These are phyloP conservation scores for Malurus melanocephalus DNA, from an alignment of 2,113 vertebrate genomes.

Conservation along the genomic window DNA sequence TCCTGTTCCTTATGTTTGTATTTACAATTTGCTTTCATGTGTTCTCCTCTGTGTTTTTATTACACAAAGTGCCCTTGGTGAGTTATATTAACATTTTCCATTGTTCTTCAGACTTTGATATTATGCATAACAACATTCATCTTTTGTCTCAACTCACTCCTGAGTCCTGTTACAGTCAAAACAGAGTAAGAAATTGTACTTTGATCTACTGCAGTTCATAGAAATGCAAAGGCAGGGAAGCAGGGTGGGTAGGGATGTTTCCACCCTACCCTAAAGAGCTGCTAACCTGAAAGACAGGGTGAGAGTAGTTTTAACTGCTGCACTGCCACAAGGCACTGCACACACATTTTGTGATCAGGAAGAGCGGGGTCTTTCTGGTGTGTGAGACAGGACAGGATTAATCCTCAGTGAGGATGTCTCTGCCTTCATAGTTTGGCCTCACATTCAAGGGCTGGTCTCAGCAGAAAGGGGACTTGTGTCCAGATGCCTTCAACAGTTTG, in stretches of 20 bases:
- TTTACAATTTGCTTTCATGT: constrained; percentile 18
- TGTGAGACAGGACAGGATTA: not conserved
- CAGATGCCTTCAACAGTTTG: not conserved
- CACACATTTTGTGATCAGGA: not conserved
- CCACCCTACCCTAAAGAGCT: not conserved
- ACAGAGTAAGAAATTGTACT: not conserved
- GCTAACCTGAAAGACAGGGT: not conserved
- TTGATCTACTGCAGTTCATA: constrained; percentile 5
- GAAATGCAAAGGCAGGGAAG: not conserved
- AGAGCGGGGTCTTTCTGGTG: not conserved
- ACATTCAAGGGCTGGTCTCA: not conserved
- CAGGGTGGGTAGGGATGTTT: not conserved
- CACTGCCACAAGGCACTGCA: not conserved
- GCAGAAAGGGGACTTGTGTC: not conserved
- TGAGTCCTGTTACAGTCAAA: not conserved
- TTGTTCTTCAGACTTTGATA: constrained; percentile 25
- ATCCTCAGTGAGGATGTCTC: not conserved
- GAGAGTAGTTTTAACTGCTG: not conserved
- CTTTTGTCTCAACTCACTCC: not conserved
- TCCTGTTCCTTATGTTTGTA: not conserved
- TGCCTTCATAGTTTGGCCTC: not conserved
- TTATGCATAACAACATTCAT: not conserved
- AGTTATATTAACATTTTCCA: constrained; percentile 8
- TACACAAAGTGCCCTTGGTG: not conserved
- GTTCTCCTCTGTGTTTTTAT: not conserved